Conservation (phyloP, 1,140 invertebrate genomes). For the Leptestheria dahalacensis region DNA sequence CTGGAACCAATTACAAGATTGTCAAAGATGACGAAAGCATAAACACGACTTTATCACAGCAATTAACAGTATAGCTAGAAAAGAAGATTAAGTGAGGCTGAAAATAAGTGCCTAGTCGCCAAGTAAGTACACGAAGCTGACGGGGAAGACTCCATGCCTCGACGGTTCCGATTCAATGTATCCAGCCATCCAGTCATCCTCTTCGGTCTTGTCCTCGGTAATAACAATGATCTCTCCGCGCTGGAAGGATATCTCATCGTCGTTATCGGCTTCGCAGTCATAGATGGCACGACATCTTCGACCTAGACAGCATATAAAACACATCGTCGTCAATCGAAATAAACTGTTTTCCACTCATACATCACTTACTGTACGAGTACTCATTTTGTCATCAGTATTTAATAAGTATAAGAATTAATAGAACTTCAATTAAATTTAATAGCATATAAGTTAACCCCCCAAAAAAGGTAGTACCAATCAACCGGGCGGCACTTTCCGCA, state of each 20-base stretch:
- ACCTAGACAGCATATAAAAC: neutral
- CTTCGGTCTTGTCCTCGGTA: conserved; percentile 81
- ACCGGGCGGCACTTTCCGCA: too few species aligned
- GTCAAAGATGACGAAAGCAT: too few species aligned
- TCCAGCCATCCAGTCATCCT: conserved; percentile 98
- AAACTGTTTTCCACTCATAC: neutral
- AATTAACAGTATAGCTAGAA: too few species aligned
- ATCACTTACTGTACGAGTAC: neutral
- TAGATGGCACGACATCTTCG: conserved; percentile 78
- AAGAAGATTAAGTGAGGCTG: too few species aligned
- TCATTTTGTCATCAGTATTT: neutral
- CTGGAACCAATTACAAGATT: too few species aligned
- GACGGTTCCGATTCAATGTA: conserved; percentile 50
- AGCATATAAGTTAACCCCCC: too few species aligned
- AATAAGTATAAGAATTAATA: too few species aligned
- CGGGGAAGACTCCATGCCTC: conserved; percentile 77
- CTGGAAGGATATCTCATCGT: conserved; percentile 87
- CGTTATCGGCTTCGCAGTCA: conserved; percentile 89
- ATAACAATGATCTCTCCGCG: conserved; percentile 97
- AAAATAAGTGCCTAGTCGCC: neutral
- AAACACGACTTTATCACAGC: too few species aligned
- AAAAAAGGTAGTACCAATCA: too few species aligned
- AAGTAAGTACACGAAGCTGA: conserved; percentile 55
- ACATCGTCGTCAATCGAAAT: neutral
- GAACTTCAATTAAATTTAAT: too few species aligned